A percentile compares a stretch with the other conserved stretches of the same genome.
Conservation (phyloP, 2,113 vertebrate species). For the Gymnarchus niloticus region DNA sequence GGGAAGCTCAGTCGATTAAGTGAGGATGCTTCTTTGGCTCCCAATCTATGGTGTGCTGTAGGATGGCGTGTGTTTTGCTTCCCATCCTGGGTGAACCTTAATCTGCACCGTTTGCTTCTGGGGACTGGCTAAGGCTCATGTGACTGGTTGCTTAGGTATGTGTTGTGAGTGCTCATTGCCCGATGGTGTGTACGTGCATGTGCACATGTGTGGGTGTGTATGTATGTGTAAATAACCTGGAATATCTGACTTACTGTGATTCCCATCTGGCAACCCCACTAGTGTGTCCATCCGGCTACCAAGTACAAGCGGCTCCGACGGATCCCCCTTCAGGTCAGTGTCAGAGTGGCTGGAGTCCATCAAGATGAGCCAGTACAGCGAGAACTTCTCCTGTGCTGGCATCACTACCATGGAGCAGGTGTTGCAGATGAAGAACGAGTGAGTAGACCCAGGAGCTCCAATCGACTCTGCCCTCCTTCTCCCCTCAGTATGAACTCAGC, state of each 20-base stretch:
- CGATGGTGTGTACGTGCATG: not conserved
- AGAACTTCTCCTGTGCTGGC: slow-evolving; percentile 78
- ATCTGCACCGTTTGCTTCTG: not conserved
- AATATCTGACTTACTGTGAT: not conserved
- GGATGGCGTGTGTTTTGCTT: too few species aligned
- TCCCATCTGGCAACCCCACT: slow-evolving; percentile 13
- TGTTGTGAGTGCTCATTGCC: not conserved
- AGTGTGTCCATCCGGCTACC: slow-evolving; percentile 92
- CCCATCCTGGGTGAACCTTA: too few species aligned
- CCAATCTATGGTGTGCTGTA: not conserved
- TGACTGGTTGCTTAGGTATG: not conserved
- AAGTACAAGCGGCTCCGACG: slow-evolving; percentile 83
- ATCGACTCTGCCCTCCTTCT: not conserved
- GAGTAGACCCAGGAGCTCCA: slow-evolving; percentile 59
- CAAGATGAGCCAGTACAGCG: slow-evolving; percentile 87
- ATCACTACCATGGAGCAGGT: slow-evolving; percentile 87
- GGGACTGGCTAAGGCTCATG: too few species aligned
- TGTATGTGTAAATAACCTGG: not conserved
- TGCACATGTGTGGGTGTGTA: not conserved
- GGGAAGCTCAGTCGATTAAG: not conserved
- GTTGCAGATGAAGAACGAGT: slow-evolving; percentile 84
- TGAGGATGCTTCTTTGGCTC: not conserved
- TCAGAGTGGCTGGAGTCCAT: slow-evolving; percentile 93
- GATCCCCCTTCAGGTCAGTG: slow-evolving; percentile 77
- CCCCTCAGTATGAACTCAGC: too few species aligned